phyloP scores from a whole-genome alignment of 2,888 invertebrate species.

The Onthophagus sagittarius region DNA sequence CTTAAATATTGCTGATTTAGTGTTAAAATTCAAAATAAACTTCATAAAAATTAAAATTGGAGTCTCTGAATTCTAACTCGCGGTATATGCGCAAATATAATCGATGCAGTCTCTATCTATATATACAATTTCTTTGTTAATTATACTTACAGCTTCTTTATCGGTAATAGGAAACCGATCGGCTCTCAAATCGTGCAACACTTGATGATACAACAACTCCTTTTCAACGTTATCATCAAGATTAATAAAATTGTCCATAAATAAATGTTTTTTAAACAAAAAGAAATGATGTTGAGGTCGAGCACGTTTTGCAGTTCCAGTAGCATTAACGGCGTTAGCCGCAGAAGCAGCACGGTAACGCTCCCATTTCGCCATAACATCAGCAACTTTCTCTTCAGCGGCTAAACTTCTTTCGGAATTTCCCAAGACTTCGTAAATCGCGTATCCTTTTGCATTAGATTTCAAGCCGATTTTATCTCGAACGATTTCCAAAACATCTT shows the following conservation, averaged over 20 bases:
- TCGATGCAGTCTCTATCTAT: too few species aligned
- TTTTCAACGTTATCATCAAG: conserved; percentile 85
- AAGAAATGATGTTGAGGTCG: conserved; percentile 62
- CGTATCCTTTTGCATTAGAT: conserved; percentile 74
- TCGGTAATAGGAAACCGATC: conserved; percentile 91
- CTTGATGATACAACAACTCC: conserved; percentile 90
- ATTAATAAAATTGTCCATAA: conserved; percentile 76
- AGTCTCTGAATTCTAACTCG: too few species aligned
- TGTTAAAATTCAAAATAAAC: too few species aligned
- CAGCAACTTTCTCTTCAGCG: conserved; percentile 84
- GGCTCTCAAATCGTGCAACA: conserved; percentile 82
- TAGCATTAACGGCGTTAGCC: conserved; percentile 45
- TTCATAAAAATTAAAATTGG: too few species aligned
- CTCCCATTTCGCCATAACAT: conserved; percentile 95
- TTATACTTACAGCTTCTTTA: conserved; percentile 80
- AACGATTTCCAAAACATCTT: conserved; percentile 83
- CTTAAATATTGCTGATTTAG: too few species aligned
- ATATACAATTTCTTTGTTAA: too few species aligned
- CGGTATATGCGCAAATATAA: too few species aligned
- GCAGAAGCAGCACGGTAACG: conserved; percentile 72
- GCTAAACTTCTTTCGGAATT: conserved; percentile 80
- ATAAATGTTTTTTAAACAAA: conserved; percentile 78
- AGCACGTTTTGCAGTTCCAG: conserved; percentile 42
- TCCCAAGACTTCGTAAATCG: conserved; percentile 88
- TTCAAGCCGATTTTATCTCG: conserved; percentile 85